Percentiles rank a stretch among this genome's conserved stretches.
Evolutionary conservation across 2,888 invertebrate species (phyloP).

Genomic region (Synergus gifuensis): DNA sequence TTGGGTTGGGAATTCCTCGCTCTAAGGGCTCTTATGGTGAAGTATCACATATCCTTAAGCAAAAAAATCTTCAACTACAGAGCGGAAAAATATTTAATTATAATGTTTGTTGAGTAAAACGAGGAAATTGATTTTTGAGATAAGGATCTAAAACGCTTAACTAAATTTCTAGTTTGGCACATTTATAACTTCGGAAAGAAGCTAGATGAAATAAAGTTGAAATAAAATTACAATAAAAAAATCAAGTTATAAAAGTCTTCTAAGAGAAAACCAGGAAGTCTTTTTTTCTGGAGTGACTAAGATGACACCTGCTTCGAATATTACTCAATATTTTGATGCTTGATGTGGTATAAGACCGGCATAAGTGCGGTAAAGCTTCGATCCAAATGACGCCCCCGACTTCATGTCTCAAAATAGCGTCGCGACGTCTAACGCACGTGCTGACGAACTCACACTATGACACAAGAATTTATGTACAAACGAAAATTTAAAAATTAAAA

Average conservation of each 20-base stretch:
- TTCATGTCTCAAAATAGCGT: conserved; percentile 69
- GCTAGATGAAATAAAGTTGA: neutral
- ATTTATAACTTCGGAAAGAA: neutral
- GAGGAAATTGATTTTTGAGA: too few relatives aligned
- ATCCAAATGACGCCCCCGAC: conserved; percentile 69
- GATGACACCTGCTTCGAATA: conserved; percentile 27
- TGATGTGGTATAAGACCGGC: conserved; percentile 55
- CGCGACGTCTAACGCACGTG: conserved; percentile 67
- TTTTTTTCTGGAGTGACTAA: conserved; percentile 7
- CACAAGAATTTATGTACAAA: conserved; percentile 47
- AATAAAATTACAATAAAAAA: neutral
- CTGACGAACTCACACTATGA: conserved; percentile 49
- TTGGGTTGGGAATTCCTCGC: too few relatives aligned
- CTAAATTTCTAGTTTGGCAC: neutral
- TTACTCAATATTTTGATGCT: conserved; percentile 33
- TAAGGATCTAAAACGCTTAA: neutral
- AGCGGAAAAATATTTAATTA: too few relatives aligned
- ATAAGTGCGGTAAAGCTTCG: conserved; percentile 65
- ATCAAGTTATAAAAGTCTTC: neutral
- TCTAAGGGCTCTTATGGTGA: too few relatives aligned
- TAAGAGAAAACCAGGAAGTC: conserved; percentile 23
- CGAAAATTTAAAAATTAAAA: conserved; percentile 30
- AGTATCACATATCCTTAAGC: too few relatives aligned
- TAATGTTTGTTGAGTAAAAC: too few relatives aligned
- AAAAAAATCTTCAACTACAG: too few relatives aligned